Conservation (phyloP, 2,797 vertebrate species). For the Crocidura indochinensis region DNA sequence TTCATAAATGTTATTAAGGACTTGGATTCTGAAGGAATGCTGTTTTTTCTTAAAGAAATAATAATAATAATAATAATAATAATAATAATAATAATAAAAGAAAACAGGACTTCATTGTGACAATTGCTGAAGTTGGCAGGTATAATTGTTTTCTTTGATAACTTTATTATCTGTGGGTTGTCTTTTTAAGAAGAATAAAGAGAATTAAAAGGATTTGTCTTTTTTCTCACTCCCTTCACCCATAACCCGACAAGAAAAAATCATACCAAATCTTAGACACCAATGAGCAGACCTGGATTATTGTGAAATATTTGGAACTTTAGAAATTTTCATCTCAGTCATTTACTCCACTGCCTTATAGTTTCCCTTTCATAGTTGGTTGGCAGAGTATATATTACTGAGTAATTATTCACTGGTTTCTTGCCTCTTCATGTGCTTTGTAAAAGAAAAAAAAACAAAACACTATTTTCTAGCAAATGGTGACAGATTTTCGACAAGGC, state of each 20-base stretch:
- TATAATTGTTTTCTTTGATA: slow-evolving; percentile 78
- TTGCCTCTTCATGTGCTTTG: slow-evolving; percentile 78
- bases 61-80: too few relatives aligned
- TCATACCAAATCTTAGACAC: slow-evolving; percentile 64
- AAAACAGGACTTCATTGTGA: slow-evolving; percentile 64
- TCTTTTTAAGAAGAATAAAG: slow-evolving; percentile 55
- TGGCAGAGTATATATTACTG: slow-evolving; percentile 82
- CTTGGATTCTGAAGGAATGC: slow-evolving; percentile 76
- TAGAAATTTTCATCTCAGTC: background rate
- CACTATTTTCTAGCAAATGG: slow-evolving; percentile 88
- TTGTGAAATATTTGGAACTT: slow-evolving; percentile 40
- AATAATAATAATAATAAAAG: background rate
- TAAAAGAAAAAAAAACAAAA: slow-evolving; percentile 87
- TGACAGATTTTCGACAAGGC: slow-evolving; percentile 88
- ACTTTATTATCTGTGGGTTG: background rate
- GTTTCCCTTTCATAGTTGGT: slow-evolving; percentile 62
- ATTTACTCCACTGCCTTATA: slow-evolving; percentile 14
- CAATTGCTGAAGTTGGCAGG: slow-evolving; percentile 33
- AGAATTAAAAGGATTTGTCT: slow-evolving; percentile 17
- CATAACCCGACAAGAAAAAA: slow-evolving; percentile 26
- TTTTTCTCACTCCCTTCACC: background rate
- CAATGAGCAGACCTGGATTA: background rate
- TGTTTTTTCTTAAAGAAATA: slow-evolving; percentile 67
- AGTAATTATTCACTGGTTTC: slow-evolving; percentile 89
- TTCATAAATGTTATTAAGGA: slow-evolving; percentile 75